Base-by-base conservation (phyloP, 2,113 vertebrate genomes). In the Theropithecus gelada region DNA sequence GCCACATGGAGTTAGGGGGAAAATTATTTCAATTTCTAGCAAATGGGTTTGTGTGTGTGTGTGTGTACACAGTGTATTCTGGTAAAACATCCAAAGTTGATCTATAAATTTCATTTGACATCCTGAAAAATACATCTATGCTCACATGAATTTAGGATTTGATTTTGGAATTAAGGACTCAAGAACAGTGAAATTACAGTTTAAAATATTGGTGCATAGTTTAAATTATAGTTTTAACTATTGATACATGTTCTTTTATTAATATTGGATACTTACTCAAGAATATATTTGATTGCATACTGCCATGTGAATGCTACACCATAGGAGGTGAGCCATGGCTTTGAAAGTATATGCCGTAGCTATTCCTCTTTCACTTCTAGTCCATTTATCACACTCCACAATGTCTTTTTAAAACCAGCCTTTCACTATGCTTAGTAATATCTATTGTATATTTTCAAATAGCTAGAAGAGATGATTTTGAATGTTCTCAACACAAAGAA, bases 151-250 rank as follows among this genome's bases (percentile, higher is more conserved):
- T 45, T 84, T 88, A 75, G 50, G 64, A 57, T 76, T 72, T 92
- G 35, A 79, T 87, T 96, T 95, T 59, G 27, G 35, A 83, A 66
- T 73, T 93, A 52, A 79, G 61, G 79, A 80, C 8, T 32, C 32
- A 79, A 88, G 38, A 91, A 84, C 18, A 92, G 25, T 23, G n/a
- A 91, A 84, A 23, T 82, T 88, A 59, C 10, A 66, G 76, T 84
- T 93, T 82, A 79, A 81, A 66, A 92, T 84, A 73, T 59, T 27
- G 22, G 35, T 68, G 35, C 27, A 32, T 48, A 84, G 43, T 73
- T 91, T 79, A 91, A 91, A 86, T 70, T 25, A 72, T 52, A 88
- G 40, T 45, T 88, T 80, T 76, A 88, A 82, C 18, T 90, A 84
- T 48, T 88, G 43, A 27, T 32, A 3, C 11, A 75, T 57, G 5